Evolutionary conservation across 2,797 vertebrate species (phyloP).

Genomic region (Orientallactaga sibirica): DNA sequence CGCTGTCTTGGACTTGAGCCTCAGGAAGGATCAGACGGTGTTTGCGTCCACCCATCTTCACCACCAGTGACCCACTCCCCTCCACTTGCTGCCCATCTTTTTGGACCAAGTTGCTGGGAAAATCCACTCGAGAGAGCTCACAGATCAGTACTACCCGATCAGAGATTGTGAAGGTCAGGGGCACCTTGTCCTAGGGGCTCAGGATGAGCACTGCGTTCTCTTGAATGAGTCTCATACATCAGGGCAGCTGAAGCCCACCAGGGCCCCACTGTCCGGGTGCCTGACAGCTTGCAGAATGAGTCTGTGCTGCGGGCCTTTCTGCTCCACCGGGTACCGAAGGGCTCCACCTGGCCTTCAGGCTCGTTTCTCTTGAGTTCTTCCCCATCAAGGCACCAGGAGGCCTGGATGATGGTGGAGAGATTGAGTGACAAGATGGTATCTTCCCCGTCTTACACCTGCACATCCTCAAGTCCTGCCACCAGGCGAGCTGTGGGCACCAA

Average conservation of each 20-base stretch:
- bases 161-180: slow-evolving; percentile 87
- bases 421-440: slow-evolving; percentile 94
- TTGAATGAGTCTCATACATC: slow-evolving; percentile 91
- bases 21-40: slow-evolving; percentile 92
- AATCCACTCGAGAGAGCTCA: slow-evolving; percentile 92
- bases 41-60: slow-evolving; percentile 91
- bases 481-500: slow-evolving; percentile 92
- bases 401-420: slow-evolving; percentile 93
- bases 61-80: slow-evolving; percentile 89
- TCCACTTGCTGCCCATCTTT: slow-evolving; percentile 95
- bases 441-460: slow-evolving; percentile 91
- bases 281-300: slow-evolving; percentile 91
- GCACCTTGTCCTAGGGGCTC: slow-evolving; percentile 92
- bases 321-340: slow-evolving; percentile 88
- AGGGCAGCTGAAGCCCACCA: slow-evolving; percentile 94
- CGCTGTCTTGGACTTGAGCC: slow-evolving; percentile 90
- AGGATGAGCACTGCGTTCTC: slow-evolving; percentile 94
- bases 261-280: slow-evolving; percentile 91
- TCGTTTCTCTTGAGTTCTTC: slow-evolving; percentile 90
- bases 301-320: slow-evolving; percentile 90
- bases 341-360: slow-evolving; percentile 85
- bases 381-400: slow-evolving; percentile 94
- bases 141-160: slow-evolving; percentile 94
- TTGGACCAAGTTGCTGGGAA: slow-evolving; percentile 93
- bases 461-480: slow-evolving; percentile 93